Base-by-base conservation (phyloP, 37 sponge, comb jelly and placozoan genomes). In the Eunapius fragilis region DNA sequence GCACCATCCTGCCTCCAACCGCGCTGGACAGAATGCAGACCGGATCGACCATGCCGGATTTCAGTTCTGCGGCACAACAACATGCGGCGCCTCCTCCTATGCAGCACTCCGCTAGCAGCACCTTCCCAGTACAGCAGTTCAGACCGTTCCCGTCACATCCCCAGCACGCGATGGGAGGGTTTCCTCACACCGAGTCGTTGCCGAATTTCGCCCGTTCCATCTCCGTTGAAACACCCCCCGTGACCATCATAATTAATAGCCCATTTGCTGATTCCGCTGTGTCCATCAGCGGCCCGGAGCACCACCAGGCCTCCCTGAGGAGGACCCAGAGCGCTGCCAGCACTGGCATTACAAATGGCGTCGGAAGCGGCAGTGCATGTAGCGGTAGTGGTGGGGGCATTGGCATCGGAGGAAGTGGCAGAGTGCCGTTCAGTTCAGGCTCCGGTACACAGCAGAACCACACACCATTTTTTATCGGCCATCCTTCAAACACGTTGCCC, bases 31-130 rank as follows among this genome's bases (percentile, higher is more conserved):
- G 76, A 27, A 79, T 86, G 17, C 71, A 35, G 25, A 86, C 32
- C 25, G 80, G 87, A 35, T 73, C 80, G n/a, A 86, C 87, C 10
- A 86, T 86, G 87, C 87, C 87, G 3, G 87, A 86, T 72, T 86
- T 86, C 50, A 48, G 80, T 77, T 26, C 58, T 10, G 22, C 49
- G n/a, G n/a, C n/a, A n/a, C n/a, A n/a, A n/a, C n/a, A n/a, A n/a
- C n/a, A n/a, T n/a, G n/a, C n/a, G n/a, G n/a, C n/a, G n/a, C n/a
- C n/a, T n/a, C n/a, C 58, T 0, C 41, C 71, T 70, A 45, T 35
- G 38, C 25, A 58, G 17, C 58, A 58, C 14, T 2, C 17, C 17
- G 6, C 58, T 4, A 17, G 19, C 1, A 4, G 58, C 14, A 11
- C n/a, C 26, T 41, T 49, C 50, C 75, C 25, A 45, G 38, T 9